These are phyloP conservation scores for Saxidomus purpurata DNA, from an alignment of 1,140 invertebrate genomes.

Conservation along the genomic window DNA sequence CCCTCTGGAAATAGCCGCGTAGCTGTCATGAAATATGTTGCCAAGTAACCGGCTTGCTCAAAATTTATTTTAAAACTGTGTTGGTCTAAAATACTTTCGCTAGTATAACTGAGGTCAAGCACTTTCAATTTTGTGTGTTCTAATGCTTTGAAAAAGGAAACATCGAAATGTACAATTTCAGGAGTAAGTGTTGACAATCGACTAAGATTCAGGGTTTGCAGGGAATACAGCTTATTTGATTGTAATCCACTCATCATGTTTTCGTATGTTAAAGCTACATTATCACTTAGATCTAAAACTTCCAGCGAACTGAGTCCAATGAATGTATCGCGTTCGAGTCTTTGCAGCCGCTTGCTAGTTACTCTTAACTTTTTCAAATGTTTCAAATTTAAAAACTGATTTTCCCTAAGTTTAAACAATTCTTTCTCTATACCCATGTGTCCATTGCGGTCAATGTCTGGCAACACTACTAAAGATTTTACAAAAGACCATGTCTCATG, in stretches of 20 bases:
- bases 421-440: too few relatives aligned
- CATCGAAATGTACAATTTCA: background rate
- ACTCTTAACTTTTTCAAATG: background rate
- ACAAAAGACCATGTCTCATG: too few relatives aligned
- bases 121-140: background rate
- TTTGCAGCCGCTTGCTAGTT: background rate
- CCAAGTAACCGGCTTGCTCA: background rate
- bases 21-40: background rate
- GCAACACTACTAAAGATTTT: too few relatives aligned
- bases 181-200: background rate
- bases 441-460: too few relatives aligned
- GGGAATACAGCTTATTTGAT: background rate
- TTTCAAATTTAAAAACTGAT: background rate
- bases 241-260: background rate
- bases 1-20: background rate
- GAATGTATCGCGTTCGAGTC: background rate
- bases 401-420: too few relatives aligned
- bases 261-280: background rate
- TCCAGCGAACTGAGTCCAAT: background rate
- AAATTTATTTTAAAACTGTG: background rate
- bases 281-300: background rate
- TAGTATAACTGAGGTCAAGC: background rate
- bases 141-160: background rate
- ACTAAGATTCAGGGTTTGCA: background rate
- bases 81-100: background rate